phyloP scores from a whole-genome alignment of 2,888 invertebrate species.

The Aquatica leii region DNA sequence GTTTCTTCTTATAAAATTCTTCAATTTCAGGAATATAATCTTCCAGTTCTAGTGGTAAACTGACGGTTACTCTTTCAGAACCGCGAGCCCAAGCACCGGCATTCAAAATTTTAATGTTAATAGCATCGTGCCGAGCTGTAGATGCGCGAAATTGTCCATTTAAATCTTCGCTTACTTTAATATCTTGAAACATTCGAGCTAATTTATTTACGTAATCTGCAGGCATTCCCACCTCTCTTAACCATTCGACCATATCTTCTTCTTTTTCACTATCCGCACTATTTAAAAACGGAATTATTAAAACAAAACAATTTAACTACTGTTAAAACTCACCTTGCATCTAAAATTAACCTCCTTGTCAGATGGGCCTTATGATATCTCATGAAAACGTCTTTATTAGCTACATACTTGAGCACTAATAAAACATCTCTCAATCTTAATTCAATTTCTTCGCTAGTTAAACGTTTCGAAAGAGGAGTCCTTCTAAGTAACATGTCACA shows the following conservation, averaged over 20 bases:
- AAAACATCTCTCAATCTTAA: constrained; percentile 90
- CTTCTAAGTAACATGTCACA: constrained; percentile 98
- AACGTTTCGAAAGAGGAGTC: constrained; percentile 93
- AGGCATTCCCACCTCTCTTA: constrained; percentile 98
- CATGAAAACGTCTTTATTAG: constrained; percentile 99
- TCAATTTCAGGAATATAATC: constrained; percentile 99
- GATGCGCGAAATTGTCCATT: constrained; percentile 91
- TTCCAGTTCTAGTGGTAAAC: constrained; percentile 95
- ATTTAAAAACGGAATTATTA: not conserved
- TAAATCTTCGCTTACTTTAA: constrained; percentile 96
- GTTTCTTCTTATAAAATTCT: constrained; percentile 97
- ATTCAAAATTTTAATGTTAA: constrained; percentile 98
- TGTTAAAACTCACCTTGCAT: constrained; percentile 69
- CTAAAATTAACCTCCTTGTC: constrained; percentile 93
- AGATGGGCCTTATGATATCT: constrained; percentile 98
- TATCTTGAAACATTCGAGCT: constrained; percentile 97
- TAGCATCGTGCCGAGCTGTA: constrained; percentile 83
- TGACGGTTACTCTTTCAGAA: constrained; percentile 93
- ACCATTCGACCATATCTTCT: constrained; percentile 99
- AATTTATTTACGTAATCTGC: constrained; percentile 99
- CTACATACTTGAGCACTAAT: constrained; percentile 97
- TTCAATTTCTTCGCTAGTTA: constrained; percentile 98
- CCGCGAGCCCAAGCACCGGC: constrained; percentile 98
- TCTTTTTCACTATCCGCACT: constrained; percentile 99
- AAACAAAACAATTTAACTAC: not conserved